These are phyloP conservation scores for Thripadectes ignobilis DNA, from an alignment of 2,797 vertebrate genomes.

Conservation along the genomic window DNA sequence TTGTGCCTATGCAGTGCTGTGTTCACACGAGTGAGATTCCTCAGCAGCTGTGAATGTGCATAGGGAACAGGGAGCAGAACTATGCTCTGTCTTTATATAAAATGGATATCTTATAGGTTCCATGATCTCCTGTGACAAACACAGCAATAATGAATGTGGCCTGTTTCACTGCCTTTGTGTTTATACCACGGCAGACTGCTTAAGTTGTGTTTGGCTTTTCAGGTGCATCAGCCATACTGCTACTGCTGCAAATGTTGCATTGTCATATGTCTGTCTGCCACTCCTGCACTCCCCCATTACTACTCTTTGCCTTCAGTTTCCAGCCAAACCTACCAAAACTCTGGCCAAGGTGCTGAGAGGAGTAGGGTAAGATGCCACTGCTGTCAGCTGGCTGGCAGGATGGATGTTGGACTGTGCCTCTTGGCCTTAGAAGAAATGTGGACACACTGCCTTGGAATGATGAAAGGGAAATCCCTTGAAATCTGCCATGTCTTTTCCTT, in stretches of 20 bases:
- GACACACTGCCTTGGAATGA: not conserved
- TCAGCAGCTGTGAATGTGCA: not conserved
- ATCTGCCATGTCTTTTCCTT: not conserved
- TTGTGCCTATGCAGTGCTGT: not conserved
- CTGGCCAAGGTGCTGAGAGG: not conserved
- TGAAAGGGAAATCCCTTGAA: not conserved
- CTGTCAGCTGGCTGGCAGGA: not conserved
- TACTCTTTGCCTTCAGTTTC: not conserved
- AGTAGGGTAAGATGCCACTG: not conserved
- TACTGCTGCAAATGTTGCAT: not conserved
- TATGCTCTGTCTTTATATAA: fast-evolving
- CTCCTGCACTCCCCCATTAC: not conserved
- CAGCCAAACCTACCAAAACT: not conserved
- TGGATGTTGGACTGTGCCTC: not conserved
- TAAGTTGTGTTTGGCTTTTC: not conserved
- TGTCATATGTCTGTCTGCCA: not conserved
- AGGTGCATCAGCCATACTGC: not conserved
- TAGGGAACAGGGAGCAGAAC: fast-evolving
- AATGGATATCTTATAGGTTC: not conserved
- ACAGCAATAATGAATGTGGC: not conserved
- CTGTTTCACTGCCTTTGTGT: not conserved
- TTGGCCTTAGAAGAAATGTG: not conserved
- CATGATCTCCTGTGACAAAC: not conserved
- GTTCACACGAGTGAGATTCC: not conserved
- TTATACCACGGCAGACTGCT: not conserved